phyloP scores from a whole-genome alignment of 2,888 invertebrate species.

The Cantharis lateralis region DNA sequence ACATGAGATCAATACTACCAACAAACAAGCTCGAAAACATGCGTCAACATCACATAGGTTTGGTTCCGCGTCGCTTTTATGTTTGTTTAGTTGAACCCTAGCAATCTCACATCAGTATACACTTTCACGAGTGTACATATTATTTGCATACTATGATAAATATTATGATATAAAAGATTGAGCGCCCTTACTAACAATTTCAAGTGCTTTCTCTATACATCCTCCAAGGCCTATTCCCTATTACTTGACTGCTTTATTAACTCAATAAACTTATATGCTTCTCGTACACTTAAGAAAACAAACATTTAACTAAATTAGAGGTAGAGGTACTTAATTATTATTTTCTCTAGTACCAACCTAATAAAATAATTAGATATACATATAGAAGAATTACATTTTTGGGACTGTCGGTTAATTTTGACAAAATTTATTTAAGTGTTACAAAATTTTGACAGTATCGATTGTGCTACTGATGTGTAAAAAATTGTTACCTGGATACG shows the following conservation, averaged over 20 bases:
- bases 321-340: background rate
- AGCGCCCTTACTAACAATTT: conserved; percentile 26
- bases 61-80: conserved; percentile 36
- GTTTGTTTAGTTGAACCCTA: conserved; percentile 35
- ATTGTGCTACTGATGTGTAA: conserved; percentile 43
- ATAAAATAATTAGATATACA: background rate
- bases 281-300: conserved; percentile 18
- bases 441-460: conserved; percentile 11
- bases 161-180: conserved; percentile 52
- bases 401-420: background rate
- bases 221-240: conserved; percentile 17
- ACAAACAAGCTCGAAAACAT: conserved; percentile 66
- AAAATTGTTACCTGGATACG: conserved; percentile 92
- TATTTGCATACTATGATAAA: conserved; percentile 54
- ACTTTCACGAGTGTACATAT: conserved; percentile 58
- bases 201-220: conserved; percentile 22
- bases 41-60: conserved; percentile 60
- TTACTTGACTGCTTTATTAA: conserved; percentile 10
- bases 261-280: conserved; percentile 16
- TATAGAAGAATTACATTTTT: background rate
- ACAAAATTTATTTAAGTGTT: background rate
- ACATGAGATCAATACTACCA: conserved; percentile 61
- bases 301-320: conserved; percentile 3
- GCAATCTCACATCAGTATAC: conserved; percentile 32
- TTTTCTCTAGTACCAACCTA: background rate